Base-by-base conservation (phyloP, 2,113 vertebrate species). In the Dasyurus viverrinus region DNA sequence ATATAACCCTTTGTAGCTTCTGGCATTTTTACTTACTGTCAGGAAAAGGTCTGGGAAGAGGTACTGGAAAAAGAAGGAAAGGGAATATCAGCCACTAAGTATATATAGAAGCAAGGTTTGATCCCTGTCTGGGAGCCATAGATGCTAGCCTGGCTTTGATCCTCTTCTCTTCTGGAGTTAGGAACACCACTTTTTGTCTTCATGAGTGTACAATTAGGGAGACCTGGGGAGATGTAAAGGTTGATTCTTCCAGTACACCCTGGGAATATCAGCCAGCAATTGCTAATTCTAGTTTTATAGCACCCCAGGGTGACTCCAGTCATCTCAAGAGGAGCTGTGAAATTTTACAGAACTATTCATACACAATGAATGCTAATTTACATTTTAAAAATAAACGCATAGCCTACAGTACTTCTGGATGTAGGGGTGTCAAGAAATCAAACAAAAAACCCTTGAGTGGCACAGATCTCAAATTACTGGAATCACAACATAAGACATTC, bases 261-360 rank as follows among this genome's bases (percentile, higher is more conserved):
- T 84, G n/a, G n/a, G n/a, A 84, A 84, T 42, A 84, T 84, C 36
- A 84, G n/a, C 68, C 1, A 7, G 68, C n/a, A 84, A 84, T 19
- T 42, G 68, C 68, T 84, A 84, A 84, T 84, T 84, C 68, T 84
- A 84, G n/a, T 84, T 76, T 84, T 42, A 84, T 84, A 84, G 68
- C 36, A 84, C 68, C 68, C 68, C 68, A 42, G n/a, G 68, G 68
- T 84, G 68, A 84, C 68, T 84, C n/a, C 68, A 84, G 68, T 84
- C 19, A 84, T 84, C n/a, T 84, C n/a, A n/a, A 42, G 16, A 84
- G n/a, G 68, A 84, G 42, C n/a, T 84, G 68, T 84, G 68, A 84
- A 84, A 84, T 84, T 84, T 84, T 84, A 84, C 36, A 84, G 68
- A 84, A 84, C 68, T 84, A 84, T 84, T 84, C 68, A 84, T 84